Base-by-base conservation (phyloP, 2,797 vertebrate genomes). In the Rhincodon typus region DNA sequence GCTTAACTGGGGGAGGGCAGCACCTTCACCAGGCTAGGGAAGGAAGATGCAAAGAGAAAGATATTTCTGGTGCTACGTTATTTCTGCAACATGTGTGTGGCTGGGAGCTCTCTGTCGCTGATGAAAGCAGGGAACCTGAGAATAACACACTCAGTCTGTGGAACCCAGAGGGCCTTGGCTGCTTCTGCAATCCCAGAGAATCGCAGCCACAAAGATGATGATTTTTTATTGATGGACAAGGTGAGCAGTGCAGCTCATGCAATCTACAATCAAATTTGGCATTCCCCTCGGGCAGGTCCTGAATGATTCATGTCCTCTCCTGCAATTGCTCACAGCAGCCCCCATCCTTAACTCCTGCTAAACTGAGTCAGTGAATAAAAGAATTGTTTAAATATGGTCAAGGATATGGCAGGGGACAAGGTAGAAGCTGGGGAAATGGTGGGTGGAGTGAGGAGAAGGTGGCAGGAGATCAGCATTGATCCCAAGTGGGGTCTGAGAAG, bases 231-330 rank as follows among this genome's bases (percentile, higher is more conserved):
- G 79, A 82, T 17, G 42, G n/a, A 42, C 79, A 84, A 42, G 79
- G 79, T 21, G 38, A 84, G 79, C 38, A 23, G 19, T 38, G 15
- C n/a, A 82, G n/a, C n/a, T n/a, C 12, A 17, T 21, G 12, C 79
- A 82, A 82, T 82, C 38, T 82, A 82, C 79, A 82, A 82, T 82
- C 79, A 82, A 82, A 82, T 42, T 42, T 82, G 79, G 17, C 79
- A 82, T 21, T 38, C 72, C 34, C n/a, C 79, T 88, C 12, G 25
- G 12, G 50, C 79, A 42, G 19, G 38, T 23, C 19, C 17, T 84
- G 38, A 84, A 42, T 84, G 79, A 84, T 84, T 84, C 79, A 46
- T 23, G 38, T 82, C 19, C 4, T 84, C 38, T 38, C 38, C 38
- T 7, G 42, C 19, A 84, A 21, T 42, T 82, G n/a, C n/a, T 82